Evolutionary conservation across 2,797 vertebrate genomes (phyloP), one percentile per base, ranked within the genome.

Genomic region (Enteromius anoplus): DNA sequence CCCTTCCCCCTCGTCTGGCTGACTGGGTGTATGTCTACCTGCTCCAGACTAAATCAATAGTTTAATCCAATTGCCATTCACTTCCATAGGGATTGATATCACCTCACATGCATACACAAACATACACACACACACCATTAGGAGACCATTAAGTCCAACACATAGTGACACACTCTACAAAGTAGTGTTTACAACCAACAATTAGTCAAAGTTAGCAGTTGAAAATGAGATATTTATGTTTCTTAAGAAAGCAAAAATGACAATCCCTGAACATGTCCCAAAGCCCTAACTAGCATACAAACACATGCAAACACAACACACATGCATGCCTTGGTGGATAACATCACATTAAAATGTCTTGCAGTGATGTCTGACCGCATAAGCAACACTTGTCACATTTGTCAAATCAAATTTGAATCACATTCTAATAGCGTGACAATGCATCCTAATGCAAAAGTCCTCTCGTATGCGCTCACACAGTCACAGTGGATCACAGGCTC

Each of bases 41-140:
- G 90, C 81, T 69, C 91, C 93, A 94, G 93, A 94, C 94, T 86
- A 86, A 89, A 94, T 94, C 92, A 93, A 94, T 93, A 92, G 87
- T 91, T 91, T 90, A 91, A 93, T 93, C 91, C 89, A 92, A 93
- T 94, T 92, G 90, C 89, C 90, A 88, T 92, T 92, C 89, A 85
- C 86, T 91, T 92, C 88, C 87, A 89, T 69, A 83, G 82, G 69
- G 77, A 81, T 77, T 78, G 68, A 81, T 80, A 86, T 68, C 66
- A 73, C 51, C 51, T 82, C 86, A 76, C 83, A 84, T 40, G 80
- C 62, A 47, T 32, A 84, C 47, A 77, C 47, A 70, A 62, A 71
- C 75, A 75, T 42, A 53, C 5, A 71, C 37, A 69, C 34, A 68
- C 26, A 55, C 71, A 53, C 79, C 80, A 75, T 83, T 83, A 75